Percentiles rank a stretch among this genome's conserved stretches.
These are phyloP conservation scores for Anaspis maculata DNA, from an alignment of 2,888 invertebrate species.

Conservation along the genomic window DNA sequence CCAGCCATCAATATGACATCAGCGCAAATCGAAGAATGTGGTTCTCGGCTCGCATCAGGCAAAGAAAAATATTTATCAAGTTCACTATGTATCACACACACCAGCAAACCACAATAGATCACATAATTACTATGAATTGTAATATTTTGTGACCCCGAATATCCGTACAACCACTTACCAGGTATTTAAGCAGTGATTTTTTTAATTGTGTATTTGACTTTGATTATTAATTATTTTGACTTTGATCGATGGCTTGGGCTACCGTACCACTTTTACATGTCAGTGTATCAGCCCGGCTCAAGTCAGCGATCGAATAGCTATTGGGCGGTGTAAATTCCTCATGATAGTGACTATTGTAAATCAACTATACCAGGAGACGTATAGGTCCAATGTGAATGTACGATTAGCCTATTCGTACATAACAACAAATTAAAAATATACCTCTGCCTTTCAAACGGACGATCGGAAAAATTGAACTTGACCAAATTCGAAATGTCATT, in stretches of 20 bases:
- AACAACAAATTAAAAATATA: slow-evolving; percentile 7
- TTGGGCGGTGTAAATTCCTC: slow-evolving; percentile 16
- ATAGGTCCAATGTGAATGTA: slow-evolving; percentile 18
- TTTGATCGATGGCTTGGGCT: slow-evolving; percentile 38
- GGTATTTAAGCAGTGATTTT: slow-evolving; percentile 12
- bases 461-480: too few relatives aligned
- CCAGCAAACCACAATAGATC: slow-evolving; percentile 24
- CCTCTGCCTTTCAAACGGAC: not conserved
- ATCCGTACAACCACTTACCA: too few relatives aligned
- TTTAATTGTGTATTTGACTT: slow-evolving; percentile 31
- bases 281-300: slow-evolving; percentile 23
- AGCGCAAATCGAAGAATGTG: too few relatives aligned
- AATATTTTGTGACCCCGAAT: slow-evolving; percentile 19
- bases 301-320: slow-evolving; percentile 7
- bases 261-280: slow-evolving; percentile 30
- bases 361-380: slow-evolving; percentile 18
- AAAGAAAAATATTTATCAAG: too few relatives aligned
- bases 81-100: too few relatives aligned
- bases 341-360: slow-evolving; percentile 25
- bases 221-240: slow-evolving; percentile 43
- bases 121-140: slow-evolving; percentile 29
- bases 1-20: too few relatives aligned
- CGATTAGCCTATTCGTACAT: slow-evolving; percentile 21
- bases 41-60: too few relatives aligned
- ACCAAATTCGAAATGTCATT: not conserved